Base-by-base conservation (phyloP, 2,888 invertebrate species). In the Operophtera brumata region DNA sequence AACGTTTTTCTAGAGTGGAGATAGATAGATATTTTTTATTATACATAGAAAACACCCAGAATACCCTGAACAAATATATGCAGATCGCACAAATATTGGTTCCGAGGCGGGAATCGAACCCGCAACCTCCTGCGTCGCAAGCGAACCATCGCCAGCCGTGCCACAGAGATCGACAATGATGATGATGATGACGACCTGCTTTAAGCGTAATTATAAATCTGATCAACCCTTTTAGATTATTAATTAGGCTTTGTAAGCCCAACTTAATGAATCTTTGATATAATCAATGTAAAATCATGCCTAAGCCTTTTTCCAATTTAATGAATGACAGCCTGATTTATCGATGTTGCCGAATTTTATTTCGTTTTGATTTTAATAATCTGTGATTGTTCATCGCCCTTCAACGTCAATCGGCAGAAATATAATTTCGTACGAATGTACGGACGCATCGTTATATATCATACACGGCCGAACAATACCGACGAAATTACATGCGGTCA, bases 401-500 rank as follows among this genome's bases (percentile, higher is more conserved):
- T 52, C 47, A 46, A 48, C 47, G 12, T 52, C 46, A 41, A 50
- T 49, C 54, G 51, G 13, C 39, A 14, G 26, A 48, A 45, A 52
- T 53, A 75, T 74, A 78, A 78, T 79, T 80, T 75, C 70, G 71
- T 76, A 75, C 79, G 78, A 64, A 66, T 70, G 71, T 76, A 75
- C 79, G 78, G 64, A 66, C 63, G 70, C 72, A 73, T 78, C 72
- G 70, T 72, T 75, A 82, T 84, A 73, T 77, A 82, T 82, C 80
- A 83, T 69, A 82, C 81, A 80, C 61, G 75, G 61, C 69, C 63
- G 76, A 76, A 81, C 83, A 81, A 80, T 77, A 67, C 75, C 64
- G 70, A 49, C 79, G 64, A 84, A 84, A 86, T 86, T 83, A 83
- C 78, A 84, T 66, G 80, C 73, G 71, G 71, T 75, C 74, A 73